phyloP scores from a whole-genome alignment of 2,797 vertebrate species.

The Chromobotia macracanthus region DNA sequence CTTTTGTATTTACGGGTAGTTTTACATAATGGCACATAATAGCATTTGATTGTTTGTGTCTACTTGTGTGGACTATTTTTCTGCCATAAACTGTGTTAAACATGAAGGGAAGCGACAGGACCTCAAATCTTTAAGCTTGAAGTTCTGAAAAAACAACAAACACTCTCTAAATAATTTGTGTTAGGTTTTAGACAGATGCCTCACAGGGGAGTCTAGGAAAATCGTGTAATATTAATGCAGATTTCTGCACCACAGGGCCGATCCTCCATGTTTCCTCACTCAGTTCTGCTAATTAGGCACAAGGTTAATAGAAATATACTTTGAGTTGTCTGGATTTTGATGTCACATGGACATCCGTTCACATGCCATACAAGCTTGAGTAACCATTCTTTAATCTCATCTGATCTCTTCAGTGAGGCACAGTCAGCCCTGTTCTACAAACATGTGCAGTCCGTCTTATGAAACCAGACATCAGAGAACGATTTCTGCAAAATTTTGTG shows the following conservation, averaged over 20 bases:
- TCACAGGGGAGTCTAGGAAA: background rate
- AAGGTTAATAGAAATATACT: background rate
- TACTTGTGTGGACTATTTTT: too few species aligned
- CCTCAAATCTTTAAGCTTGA: too few species aligned
- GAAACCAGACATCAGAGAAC: constrained; percentile 34
- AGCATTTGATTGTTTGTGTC: too few species aligned
- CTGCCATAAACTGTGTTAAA: too few species aligned
- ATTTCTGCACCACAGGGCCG: background rate
- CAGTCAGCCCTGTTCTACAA: background rate
- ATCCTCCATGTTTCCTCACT: background rate
- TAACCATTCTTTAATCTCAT: background rate
- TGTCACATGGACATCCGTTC: background rate
- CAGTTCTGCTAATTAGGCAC: background rate
- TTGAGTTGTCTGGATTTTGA: background rate
- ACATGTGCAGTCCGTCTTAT: background rate
- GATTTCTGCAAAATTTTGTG: constrained; percentile 30
- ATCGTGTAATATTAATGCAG: background rate
- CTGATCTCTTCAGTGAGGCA: background rate
- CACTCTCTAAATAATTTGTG: constrained; percentile 8
- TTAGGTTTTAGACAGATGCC: background rate
- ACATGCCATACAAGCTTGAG: background rate
- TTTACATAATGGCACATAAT: too few species aligned
- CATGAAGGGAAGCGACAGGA: too few species aligned
- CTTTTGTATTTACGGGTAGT: too few species aligned
- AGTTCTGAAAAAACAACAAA: too few species aligned